Evolutionary conservation across 2,113 vertebrate genomes (phyloP).

Genomic region (Panthera leo): DNA sequence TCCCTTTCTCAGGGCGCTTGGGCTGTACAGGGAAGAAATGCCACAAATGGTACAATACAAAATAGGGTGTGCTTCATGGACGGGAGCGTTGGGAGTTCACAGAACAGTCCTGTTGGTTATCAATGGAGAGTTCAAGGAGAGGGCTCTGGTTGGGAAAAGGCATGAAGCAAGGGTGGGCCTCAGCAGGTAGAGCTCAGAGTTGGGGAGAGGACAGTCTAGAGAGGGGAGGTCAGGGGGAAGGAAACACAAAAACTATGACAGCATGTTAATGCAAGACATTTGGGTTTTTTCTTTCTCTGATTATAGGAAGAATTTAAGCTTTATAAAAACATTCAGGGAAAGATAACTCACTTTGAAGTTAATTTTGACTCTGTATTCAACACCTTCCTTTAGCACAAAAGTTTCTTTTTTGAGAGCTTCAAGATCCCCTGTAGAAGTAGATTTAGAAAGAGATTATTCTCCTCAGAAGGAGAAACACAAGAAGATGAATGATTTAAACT

Average conservation of each 20-base stretch:
- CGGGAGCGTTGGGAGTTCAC: neutral
- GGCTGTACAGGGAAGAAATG: neutral
- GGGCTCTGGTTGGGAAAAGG: neutral
- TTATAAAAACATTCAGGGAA: neutral
- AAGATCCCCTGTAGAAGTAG: constrained; percentile 83
- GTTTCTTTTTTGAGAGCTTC: constrained; percentile 87
- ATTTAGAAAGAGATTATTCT: constrained; percentile 24
- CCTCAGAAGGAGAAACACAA: neutral
- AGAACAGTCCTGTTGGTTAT: neutral
- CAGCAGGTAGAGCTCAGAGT: neutral
- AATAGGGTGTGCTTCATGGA: rapidly evolving
- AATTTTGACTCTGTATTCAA: constrained; percentile 89
- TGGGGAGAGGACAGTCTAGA: neutral
- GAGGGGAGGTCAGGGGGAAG: too few relatives aligned
- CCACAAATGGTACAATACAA: neutral
- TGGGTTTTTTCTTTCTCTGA: neutral
- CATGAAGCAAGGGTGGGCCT: neutral
- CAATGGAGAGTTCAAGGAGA: neutral
- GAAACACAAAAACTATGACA: neutral
- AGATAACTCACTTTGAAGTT: constrained; percentile 87
- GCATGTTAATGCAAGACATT: neutral
- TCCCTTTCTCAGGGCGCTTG: neutral
- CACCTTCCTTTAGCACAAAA: constrained; percentile 87
- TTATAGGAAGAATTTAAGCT: neutral
- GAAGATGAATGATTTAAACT: rapidly evolving